Evolutionary conservation across 2,888 invertebrate species (phyloP), one percentile per base, ranked within the genome.

Genomic region (Hirtodrosophila alboralis): DNA sequence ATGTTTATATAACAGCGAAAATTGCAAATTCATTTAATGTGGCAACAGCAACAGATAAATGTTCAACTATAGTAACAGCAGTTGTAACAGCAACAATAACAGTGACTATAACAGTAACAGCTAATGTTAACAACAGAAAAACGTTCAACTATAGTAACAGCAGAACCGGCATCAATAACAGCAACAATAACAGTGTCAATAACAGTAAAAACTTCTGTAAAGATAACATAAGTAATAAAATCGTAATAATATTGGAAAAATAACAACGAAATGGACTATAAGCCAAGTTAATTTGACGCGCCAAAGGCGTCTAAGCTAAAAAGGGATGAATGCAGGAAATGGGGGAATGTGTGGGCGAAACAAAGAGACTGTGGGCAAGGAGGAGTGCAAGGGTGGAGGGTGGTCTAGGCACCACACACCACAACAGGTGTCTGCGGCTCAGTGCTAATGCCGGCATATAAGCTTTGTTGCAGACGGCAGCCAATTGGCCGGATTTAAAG

Each of bases 391-490:
- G 3, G 7, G 1, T 12, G 21, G n/a, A n/a, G 27, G 18, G 13
- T 14, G 28, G 23, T 21, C 52, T 27, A 13, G n/a, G 44, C 1
- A 5, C 18, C 18, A 36, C 41, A n/a, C 48, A 47, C 69, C 48
- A 47, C 69, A 70, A 71, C 71, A 71, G 75, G 71, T 71, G 70
- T 62, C 64, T 58, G 26, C 18, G 54, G 57, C 70, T 75, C 45
- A 70, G 53, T 26, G 45, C 26, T 69, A 75, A 70, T 63, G 70
- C 51, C 53, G 30, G 27, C 48, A 41, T 44, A 37, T 71, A 71
- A 71, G 71, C 69, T 51, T 53, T 69, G 63, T 28, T 61, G 70
- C 70, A 74, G 70, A 69, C 70, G 74, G 56, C 44, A 70, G 30
- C 65, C 75, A 75, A 70, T 70, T 71, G 71, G 45, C 33, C 30